These are phyloP conservation scores for Macquaria australasica DNA, from an alignment of 2,113 vertebrate genomes.

Conservation along the genomic window DNA sequence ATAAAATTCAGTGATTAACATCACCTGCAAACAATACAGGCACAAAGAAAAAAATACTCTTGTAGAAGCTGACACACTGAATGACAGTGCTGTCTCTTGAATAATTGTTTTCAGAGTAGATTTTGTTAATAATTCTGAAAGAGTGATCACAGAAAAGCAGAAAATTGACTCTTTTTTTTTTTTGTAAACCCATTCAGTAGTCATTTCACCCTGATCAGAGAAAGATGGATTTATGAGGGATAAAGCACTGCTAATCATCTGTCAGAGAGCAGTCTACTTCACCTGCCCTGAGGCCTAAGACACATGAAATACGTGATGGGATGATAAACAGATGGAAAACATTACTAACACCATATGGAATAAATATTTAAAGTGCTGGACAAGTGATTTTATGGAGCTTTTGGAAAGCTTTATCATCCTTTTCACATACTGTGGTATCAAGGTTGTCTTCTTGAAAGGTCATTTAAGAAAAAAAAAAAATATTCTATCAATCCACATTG, in stretches of 20 bases:
- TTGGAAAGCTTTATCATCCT: background rate
- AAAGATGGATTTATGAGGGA: conserved; percentile 26
- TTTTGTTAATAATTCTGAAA: conserved; percentile 42
- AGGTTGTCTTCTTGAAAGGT: background rate
- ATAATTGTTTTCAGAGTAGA: conserved; percentile 31
- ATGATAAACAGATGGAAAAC: conserved; percentile 24
- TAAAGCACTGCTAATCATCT: conserved; percentile 25
- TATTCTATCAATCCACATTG: background rate
- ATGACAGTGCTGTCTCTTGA: conserved; percentile 22
- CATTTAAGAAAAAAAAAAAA: background rate
- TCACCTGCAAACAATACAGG: conserved; percentile 43
- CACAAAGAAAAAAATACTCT: conserved; percentile 41
- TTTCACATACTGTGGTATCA: background rate
- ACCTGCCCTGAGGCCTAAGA: conserved; percentile 19
- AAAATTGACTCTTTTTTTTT: conserved; percentile 9
- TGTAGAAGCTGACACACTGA: conserved; percentile 9
- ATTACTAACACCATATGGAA: background rate
- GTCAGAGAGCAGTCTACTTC: conserved; percentile 36
- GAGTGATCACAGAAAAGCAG: conserved; percentile 14
- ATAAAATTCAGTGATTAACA: conserved; percentile 76
- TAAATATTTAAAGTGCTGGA: conserved; percentile 7
- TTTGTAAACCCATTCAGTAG: conserved; percentile 3
- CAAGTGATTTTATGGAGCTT: background rate
- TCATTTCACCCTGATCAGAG: conserved; percentile 29
- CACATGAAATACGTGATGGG: conserved; percentile 19